Base-by-base conservation (phyloP, 1,140 invertebrate species). In the Pentalonia nigronervosa region DNA sequence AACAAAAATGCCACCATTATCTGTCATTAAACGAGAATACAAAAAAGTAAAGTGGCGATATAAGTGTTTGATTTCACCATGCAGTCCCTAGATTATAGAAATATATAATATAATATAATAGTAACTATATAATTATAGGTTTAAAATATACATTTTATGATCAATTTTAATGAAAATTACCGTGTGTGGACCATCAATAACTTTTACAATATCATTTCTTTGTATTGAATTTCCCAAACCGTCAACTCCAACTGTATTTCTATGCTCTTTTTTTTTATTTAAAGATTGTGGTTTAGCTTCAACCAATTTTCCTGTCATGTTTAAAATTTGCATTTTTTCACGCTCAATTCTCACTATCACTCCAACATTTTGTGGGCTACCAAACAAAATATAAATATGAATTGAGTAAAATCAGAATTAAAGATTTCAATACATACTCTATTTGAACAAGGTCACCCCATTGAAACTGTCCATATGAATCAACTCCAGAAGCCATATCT, bases 1-100 rank as follows among this genome's bases (percentile, higher is more conserved):
- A 2, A 99, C 99, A 95, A 99, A 99, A 93, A 99, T 98, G 7
- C 99, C 99, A 94, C 99, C 99, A 95, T 99, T 99, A 94, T 99
- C 98, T 23, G 98, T 95, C 95, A 98, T 98, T 96, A 98, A 98
- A 93, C 98, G 96, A 9, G 98, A 99, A 95, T 99, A 97, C 2
- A 99, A 95, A 95, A 99, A 99, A 1, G 98, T 98, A 95, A 97
- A 99, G 95, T 98, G 99, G 92, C 99, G 96, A 95, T 98, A 99
- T 90, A 99, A 95, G 95, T 99, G 99, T 95, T 98, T 99, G 48
- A 99, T 99, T 96, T 99, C 98, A 36, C 99, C 99, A 94, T 98
- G 97, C 94, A 98, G 96, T 86, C 98, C 98, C 96, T 97, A 94
- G 95, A 95, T 53, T 94, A 81, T 47, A 87, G 23, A 93, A 89